A percentile compares a stretch with the other conserved stretches of the same genome.
Conservation (phyloP, 2,797 vertebrate species). For the Urosaurus nigricauda region DNA sequence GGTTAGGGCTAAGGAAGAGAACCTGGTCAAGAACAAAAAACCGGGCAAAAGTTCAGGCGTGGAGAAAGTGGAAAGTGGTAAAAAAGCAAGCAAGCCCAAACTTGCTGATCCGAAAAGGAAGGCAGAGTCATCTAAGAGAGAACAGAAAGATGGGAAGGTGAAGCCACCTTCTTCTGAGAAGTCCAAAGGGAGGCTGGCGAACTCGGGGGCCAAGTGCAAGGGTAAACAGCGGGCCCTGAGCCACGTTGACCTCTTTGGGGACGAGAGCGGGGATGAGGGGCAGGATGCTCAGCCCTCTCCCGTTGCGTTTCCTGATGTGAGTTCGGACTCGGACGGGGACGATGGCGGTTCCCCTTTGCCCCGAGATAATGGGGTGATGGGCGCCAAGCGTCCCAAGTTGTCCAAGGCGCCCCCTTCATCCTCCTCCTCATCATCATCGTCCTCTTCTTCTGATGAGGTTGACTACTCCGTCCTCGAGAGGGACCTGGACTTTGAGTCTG, state of each 20-base stretch:
- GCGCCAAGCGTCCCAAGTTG: slow-evolving; percentile 72
- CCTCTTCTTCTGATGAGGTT: slow-evolving; percentile 71
- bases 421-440: slow-evolving; percentile 81
- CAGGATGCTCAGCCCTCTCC: slow-evolving; percentile 50
- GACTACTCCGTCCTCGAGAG: slow-evolving; percentile 87
- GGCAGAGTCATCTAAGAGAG: slow-evolving; percentile 67
- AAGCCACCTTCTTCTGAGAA: slow-evolving; percentile 69
- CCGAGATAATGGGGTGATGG: slow-evolving; percentile 63
- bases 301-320: neutral
- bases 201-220: slow-evolving; percentile 44
- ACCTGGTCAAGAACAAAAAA: slow-evolving; percentile 71
- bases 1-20: slow-evolving; percentile 76
- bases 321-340: slow-evolving; percentile 73
- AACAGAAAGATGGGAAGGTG: slow-evolving; percentile 52
- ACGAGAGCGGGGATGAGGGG: slow-evolving; percentile 91
- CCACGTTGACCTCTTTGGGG: slow-evolving; percentile 93
- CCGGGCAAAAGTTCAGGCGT: slow-evolving; percentile 26
- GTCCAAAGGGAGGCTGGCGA: slow-evolving; percentile 69
- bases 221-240: slow-evolving; percentile 83
- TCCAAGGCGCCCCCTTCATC: slow-evolving; percentile 71
- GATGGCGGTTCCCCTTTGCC: slow-evolving; percentile 75
- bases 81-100: slow-evolving; percentile 75
- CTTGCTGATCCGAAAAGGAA: slow-evolving; percentile 78
- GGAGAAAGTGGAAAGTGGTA: slow-evolving; percentile 64
- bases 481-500: slow-evolving; percentile 91